These are phyloP conservation scores for Myripristis jacobus DNA, from an alignment of 2,797 vertebrate genomes.

Conservation along the genomic window DNA sequence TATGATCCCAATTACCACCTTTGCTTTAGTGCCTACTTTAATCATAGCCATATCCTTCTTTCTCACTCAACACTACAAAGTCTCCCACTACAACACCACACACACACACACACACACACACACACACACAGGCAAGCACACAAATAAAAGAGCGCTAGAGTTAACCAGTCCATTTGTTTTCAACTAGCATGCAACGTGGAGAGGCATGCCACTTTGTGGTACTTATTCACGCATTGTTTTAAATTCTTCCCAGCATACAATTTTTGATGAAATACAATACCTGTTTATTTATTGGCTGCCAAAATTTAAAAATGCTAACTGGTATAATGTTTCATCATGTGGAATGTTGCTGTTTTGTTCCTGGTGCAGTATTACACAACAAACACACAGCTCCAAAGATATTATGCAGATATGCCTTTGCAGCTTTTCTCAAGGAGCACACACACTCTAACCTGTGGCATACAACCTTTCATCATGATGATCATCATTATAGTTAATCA, in stretches of 20 bases:
- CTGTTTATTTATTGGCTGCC: constrained; percentile 19
- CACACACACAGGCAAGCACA: constrained; percentile 9
- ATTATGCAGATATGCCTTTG: constrained; percentile 31
- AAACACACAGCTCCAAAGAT: constrained; percentile 8
- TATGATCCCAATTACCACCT: constrained; percentile 84
- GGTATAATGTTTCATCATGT: neutral
- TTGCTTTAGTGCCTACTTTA: constrained; percentile 80
- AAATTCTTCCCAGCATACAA: neutral
- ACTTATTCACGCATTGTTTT: constrained; percentile 8
- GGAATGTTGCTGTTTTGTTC: neutral
- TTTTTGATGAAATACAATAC: constrained; percentile 2
- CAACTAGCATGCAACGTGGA: constrained; percentile 19
- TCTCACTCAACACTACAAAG: constrained; percentile 59
- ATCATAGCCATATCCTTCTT: constrained; percentile 77
- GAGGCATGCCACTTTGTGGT: constrained; percentile 28
- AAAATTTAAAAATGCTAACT: neutral
- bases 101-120: constrained; percentile 37
- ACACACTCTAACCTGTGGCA: constrained; percentile 76
- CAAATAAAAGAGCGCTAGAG: constrained; percentile 39
- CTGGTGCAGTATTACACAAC: constrained; percentile 1
- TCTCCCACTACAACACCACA: constrained; percentile 51
- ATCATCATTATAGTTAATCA: constrained; percentile 81
- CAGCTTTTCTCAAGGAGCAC: constrained; percentile 29
- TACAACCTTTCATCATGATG: constrained; percentile 76
- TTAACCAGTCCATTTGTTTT: constrained; percentile 36